Conservation (phyloP, 2,113 vertebrate species). For the Todiramphus chloris region DNA sequence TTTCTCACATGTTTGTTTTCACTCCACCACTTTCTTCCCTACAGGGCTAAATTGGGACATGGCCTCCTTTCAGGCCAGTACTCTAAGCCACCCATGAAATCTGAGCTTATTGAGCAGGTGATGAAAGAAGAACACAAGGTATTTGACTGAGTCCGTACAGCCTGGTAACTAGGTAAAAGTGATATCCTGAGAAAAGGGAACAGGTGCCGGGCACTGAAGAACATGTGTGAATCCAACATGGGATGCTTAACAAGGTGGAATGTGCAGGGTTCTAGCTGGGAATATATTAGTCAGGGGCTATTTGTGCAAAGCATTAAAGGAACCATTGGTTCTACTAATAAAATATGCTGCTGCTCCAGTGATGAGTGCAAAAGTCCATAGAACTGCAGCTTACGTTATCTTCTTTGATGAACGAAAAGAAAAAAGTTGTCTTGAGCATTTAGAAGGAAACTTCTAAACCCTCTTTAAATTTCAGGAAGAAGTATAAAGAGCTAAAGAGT, state of each 20-base stretch:
- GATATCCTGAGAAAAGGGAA: conserved; percentile 28
- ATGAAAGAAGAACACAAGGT: conserved; percentile 99
- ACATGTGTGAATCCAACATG: not conserved
- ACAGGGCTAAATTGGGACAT: conserved; percentile 95
- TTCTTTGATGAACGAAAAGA: not conserved
- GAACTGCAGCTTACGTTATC: not conserved
- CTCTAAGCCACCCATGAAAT: conserved; percentile 96
- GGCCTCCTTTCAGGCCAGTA: conserved; percentile 96
- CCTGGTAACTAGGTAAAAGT: conserved; percentile 61
- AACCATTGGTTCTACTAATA: not conserved
- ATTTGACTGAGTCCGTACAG: conserved; percentile 79
- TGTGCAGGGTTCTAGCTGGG: conserved; percentile 13
- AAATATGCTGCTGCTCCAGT: not conserved
- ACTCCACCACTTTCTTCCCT: not conserved
- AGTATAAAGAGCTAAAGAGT: not conserved
- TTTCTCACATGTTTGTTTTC: conserved; percentile 8
- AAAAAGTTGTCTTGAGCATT: not conserved
- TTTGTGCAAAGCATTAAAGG: conserved; percentile 46
- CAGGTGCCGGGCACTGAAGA: conserved; percentile 5
- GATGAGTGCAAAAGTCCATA: not conserved
- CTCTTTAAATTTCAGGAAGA: not conserved
- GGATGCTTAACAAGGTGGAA: conserved; percentile 24
- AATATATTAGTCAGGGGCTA: conserved; percentile 60
- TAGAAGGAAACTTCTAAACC: not conserved
- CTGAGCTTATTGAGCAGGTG: conserved; percentile 99